phyloP scores from a whole-genome alignment of 92 coral and sea anemone species.

The Palythoa caribaeorum region DNA sequence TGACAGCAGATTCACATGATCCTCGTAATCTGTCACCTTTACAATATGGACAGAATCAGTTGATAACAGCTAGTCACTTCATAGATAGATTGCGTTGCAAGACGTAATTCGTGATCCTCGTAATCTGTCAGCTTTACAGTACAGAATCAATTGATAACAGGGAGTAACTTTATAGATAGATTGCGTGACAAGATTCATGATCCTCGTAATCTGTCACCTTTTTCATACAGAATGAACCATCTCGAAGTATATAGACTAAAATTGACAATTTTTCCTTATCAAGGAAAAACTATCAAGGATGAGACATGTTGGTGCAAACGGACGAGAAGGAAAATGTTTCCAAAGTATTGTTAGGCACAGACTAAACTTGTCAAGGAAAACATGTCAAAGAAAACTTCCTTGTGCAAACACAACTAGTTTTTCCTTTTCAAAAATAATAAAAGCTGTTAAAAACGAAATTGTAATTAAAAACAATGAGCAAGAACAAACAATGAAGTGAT shows the following conservation, averaged over 20 bases:
- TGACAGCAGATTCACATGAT: background rate
- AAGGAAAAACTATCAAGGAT: background rate
- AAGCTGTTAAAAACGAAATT: background rate
- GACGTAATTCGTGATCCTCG: background rate
- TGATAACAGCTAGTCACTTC: background rate
- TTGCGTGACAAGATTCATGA: background rate
- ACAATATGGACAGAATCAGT: too few species aligned
- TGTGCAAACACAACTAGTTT: background rate
- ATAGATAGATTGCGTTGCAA: too few species aligned
- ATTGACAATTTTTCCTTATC: too few species aligned
- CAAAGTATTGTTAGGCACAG: too few species aligned
- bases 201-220: background rate
- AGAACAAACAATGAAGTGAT: background rate
- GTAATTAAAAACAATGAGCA: background rate
- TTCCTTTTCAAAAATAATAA: too few species aligned
- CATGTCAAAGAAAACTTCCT: background rate
- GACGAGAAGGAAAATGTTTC: too few species aligned
- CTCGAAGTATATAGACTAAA: too few species aligned
- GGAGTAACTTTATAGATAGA: background rate
- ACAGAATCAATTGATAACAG: background rate
- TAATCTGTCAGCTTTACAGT: background rate
- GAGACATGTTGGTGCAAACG: too few species aligned
- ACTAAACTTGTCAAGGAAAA: too few species aligned
- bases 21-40: too few species aligned
- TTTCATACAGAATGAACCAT: background rate